phyloP scores from a whole-genome alignment of 1,140 invertebrate species.

The Sinonovacula constricta region DNA sequence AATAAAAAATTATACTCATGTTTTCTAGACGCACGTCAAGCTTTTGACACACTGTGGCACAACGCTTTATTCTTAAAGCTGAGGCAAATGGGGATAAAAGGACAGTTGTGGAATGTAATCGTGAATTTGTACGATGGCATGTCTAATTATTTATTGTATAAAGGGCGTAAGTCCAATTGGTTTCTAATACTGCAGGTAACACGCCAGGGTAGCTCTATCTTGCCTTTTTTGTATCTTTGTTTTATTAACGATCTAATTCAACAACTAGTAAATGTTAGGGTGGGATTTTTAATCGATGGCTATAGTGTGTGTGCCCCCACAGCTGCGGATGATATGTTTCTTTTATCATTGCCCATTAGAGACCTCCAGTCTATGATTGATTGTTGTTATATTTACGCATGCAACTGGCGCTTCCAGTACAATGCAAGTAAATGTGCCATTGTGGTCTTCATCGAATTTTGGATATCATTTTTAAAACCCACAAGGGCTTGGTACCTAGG shows the following conservation, averaged over 20 bases:
- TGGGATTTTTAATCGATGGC: background rate
- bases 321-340: conserved; percentile 23
- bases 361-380: background rate
- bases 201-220: conserved; percentile 9
- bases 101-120: background rate
- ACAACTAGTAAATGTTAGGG: background rate
- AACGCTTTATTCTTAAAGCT: conserved; percentile 1
- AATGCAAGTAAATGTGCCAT: conserved; percentile 15
- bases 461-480: too few species aligned
- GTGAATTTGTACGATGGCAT: background rate
- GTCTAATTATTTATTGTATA: background rate
- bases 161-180: background rate
- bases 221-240: background rate
- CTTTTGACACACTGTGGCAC: conserved; percentile 21
- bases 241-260: conserved; percentile 16
- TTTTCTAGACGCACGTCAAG: conserved; percentile 13
- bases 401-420: background rate
- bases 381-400: background rate
- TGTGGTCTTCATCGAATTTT: background rate
- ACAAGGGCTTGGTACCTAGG: too few species aligned
- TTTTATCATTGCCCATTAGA: background rate
- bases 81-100: background rate
- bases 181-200: background rate
- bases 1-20: background rate
- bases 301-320: background rate